phyloP scores from a whole-genome alignment of 2,797 vertebrate genomes.

The Tiaroga cobitis region DNA sequence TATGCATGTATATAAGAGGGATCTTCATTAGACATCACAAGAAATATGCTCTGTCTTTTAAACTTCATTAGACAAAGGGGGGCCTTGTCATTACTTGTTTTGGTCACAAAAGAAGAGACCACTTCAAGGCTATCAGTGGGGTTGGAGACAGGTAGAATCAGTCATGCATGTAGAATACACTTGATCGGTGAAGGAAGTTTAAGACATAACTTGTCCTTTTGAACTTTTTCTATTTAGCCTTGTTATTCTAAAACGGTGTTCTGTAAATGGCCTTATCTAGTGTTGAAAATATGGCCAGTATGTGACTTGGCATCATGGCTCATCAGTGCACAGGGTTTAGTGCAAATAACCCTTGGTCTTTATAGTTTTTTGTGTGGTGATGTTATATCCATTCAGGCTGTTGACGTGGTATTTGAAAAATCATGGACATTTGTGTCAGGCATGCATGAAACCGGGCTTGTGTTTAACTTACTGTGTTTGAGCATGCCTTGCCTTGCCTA shows the following conservation, averaged over 20 bases:
- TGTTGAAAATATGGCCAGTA: conserved; percentile 1
- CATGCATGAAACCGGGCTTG: background rate
- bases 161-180: background rate
- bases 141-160: conserved; percentile 13
- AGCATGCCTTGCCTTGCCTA: background rate
- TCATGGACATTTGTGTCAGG: background rate
- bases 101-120: conserved; percentile 29
- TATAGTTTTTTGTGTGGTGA: background rate
- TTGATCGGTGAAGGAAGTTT: background rate
- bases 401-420: background rate
- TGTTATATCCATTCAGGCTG: background rate
- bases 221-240: background rate
- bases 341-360: background rate
- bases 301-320: background rate
- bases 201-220: conserved; percentile 49
- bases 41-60: conserved; percentile 1
- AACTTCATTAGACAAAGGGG: conserved; percentile 26
- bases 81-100: conserved; percentile 52
- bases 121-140: conserved; percentile 39
- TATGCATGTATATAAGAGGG: background rate
- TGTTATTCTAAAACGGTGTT: background rate
- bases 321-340: background rate
- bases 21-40: conserved; percentile 56
- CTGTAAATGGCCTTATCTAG: conserved; percentile 7
- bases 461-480: conserved; percentile 20